A percentile compares a stretch with the other conserved stretches of the same genome.
Conservation (phyloP, 1,140 invertebrate species). For the Argopecten irradians region DNA sequence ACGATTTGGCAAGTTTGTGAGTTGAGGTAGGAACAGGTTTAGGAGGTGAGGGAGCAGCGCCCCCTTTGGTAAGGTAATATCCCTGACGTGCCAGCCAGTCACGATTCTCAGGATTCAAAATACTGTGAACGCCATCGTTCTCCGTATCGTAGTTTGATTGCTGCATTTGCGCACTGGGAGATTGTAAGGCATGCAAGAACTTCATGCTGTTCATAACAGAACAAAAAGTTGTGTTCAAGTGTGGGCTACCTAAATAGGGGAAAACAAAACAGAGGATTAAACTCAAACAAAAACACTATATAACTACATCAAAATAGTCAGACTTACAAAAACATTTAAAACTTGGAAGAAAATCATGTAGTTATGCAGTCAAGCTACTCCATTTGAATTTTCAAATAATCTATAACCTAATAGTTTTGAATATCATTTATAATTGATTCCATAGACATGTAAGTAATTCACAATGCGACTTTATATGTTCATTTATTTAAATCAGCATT, state of each 20-base stretch:
- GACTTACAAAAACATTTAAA: no score
- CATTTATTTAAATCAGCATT: no score
- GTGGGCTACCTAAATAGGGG: constrained; percentile 36
- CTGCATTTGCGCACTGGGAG: neutral
- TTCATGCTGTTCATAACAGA: constrained; percentile 53
- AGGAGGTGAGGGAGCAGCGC: neutral
- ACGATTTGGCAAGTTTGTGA: constrained; percentile 32
- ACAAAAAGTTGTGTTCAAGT: constrained; percentile 41
- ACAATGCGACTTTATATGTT: no score
- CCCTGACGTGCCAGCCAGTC: constrained; percentile 44
- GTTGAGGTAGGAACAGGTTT: neutral
- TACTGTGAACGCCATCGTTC: constrained; percentile 37
- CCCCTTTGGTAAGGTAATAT: constrained; percentile 35
- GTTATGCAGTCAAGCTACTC: no score
- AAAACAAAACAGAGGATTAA: constrained; percentile 40
- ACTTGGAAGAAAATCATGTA: no score
- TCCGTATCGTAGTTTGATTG: constrained; percentile 26
- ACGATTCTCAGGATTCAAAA: constrained; percentile 46
- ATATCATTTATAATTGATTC: no score
- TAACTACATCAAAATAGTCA: no score
- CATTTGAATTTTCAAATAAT: no score
- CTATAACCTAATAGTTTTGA: no score
- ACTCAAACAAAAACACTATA: no score
- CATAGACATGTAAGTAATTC: no score
- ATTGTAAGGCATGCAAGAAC: constrained; percentile 38